These are phyloP conservation scores for Palaemon carinicauda DNA, from an alignment of 1,140 invertebrate genomes.

Conservation along the genomic window DNA sequence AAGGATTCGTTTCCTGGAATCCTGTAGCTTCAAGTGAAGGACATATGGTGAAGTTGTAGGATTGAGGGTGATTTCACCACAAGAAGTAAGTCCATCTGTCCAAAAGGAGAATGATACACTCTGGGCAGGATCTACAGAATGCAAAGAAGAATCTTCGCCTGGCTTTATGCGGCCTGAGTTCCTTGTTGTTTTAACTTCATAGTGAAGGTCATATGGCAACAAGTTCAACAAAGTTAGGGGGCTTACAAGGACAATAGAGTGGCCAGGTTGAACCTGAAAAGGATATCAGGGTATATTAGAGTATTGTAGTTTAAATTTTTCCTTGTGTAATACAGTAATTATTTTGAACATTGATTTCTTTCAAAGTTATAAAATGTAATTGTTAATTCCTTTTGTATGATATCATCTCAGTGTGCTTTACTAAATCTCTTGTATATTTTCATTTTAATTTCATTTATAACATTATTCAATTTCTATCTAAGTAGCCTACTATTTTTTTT, in stretches of 20 bases:
- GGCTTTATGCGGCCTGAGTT: conserved; percentile 72
- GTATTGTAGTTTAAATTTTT: no score
- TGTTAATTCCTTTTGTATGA: no score
- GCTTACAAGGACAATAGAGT: conserved; percentile 83
- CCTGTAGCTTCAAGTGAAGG: conserved; percentile 48
- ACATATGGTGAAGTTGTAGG: conserved; percentile 35
- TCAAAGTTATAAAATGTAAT: no score
- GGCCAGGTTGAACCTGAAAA: conserved; percentile 75
- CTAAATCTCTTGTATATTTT: no score
- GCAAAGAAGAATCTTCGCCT: conserved; percentile 66
- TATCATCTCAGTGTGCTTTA: no score
- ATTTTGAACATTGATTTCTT: no score
- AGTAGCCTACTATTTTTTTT: no score
- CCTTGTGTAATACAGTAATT: no score
- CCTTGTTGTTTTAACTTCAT: conserved; percentile 61
- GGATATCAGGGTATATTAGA: not conserved
- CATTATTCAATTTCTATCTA: no score
- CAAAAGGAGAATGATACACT: conserved; percentile 52
- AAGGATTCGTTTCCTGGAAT: conserved; percentile 50
- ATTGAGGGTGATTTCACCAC: conserved; percentile 37
- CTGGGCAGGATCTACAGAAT: conserved; percentile 52
- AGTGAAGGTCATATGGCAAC: conserved; percentile 74
- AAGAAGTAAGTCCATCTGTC: conserved; percentile 48
- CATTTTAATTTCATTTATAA: no score
- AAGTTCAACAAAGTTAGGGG: conserved; percentile 79